These are phyloP conservation scores for Ambastaia sidthimunki DNA, from an alignment of 2,797 vertebrate genomes.

Conservation along the genomic window DNA sequence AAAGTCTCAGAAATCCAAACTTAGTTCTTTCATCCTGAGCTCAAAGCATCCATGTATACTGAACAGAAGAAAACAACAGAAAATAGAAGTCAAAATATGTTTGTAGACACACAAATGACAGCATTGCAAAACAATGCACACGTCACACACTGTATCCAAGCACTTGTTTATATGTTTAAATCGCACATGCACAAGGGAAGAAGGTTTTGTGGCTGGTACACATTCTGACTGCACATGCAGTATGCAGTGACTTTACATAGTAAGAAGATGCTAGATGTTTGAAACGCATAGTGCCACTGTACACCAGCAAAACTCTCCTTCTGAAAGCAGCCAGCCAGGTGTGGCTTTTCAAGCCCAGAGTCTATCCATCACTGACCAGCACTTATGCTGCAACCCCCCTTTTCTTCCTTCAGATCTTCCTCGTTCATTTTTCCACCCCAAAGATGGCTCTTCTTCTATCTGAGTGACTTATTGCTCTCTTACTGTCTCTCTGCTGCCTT, in stretches of 20 bases:
- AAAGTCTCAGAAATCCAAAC: conserved; percentile 35
- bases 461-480: conserved; percentile 8
- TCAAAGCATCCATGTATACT: conserved; percentile 13
- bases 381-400: conserved; percentile 2
- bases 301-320: conserved; percentile 51
- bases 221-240: conserved; percentile 72
- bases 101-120: conserved; percentile 50
- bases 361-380: conserved; percentile 73
- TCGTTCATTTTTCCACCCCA: conserved; percentile 32
- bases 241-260: conserved; percentile 71
- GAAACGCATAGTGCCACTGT: conserved; percentile 64
- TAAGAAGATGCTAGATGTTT: conserved; percentile 79
- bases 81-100: conserved; percentile 21
- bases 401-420: conserved; percentile 5
- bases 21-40: conserved; percentile 3
- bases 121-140: background rate
- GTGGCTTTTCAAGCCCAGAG: conserved; percentile 71
- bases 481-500: conserved; percentile 16
- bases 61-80: conserved; percentile 61
- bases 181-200: background rate
- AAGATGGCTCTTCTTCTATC: conserved; percentile 23
- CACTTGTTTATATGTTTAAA: background rate
- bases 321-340: conserved; percentile 71
- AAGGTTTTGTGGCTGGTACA: conserved; percentile 39
- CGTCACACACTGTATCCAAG: background rate